These are phyloP conservation scores for Anguilla japonica DNA, from an alignment of 2,113 vertebrate species.

Conservation along the genomic window DNA sequence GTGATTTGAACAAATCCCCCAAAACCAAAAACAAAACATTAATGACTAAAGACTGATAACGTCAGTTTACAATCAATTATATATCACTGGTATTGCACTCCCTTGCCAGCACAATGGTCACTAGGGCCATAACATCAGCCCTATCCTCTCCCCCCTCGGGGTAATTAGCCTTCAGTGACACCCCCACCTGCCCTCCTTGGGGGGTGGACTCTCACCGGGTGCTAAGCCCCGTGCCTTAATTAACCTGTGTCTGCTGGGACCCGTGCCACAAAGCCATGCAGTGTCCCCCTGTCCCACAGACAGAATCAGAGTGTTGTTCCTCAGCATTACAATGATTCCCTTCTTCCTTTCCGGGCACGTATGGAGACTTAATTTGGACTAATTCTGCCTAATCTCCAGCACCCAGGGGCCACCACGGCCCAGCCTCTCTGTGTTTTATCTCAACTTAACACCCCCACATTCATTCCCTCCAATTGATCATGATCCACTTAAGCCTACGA, in stretches of 20 bases:
- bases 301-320: constrained; percentile 65
- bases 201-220: constrained; percentile 56
- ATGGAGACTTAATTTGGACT: constrained; percentile 70
- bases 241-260: constrained; percentile 61
- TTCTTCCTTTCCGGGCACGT: constrained; percentile 55
- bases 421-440: background rate
- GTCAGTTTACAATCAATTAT: background rate
- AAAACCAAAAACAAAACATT: background rate
- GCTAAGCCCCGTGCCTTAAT: constrained; percentile 71
- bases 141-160: constrained; percentile 38
- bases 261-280: constrained; percentile 40
- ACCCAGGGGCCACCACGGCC: background rate
- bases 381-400: constrained; percentile 60
- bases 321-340: constrained; percentile 65
- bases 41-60: background rate
- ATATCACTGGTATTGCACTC: background rate
- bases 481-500: background rate
- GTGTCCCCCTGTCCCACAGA: constrained; percentile 29
- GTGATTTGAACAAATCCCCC: background rate
- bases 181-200: constrained; percentile 47
- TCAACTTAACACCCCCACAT: background rate
- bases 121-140: background rate
- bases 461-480: background rate
- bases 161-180: constrained; percentile 60
- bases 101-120: constrained; percentile 2